Percentiles rank a stretch among this genome's conserved stretches.
These are phyloP conservation scores for Linnaemya tessellans DNA, from an alignment of 2,888 invertebrate genomes.

Conservation along the genomic window DNA sequence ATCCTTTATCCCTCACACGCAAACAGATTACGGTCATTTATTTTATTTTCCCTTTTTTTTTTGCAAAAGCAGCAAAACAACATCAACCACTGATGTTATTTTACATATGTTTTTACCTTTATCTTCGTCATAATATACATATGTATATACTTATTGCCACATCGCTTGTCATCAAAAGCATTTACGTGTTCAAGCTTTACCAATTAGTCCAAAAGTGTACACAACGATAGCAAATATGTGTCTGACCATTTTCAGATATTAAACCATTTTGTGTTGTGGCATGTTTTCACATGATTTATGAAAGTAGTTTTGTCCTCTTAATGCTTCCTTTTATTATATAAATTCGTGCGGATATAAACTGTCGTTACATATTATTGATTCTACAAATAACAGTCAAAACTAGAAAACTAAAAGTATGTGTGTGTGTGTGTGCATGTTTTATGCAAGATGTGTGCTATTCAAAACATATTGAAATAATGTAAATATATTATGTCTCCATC, in stretches of 20 bases:
- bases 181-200: conserved; percentile 68
- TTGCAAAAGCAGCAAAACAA: background rate
- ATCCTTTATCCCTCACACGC: too few relatives aligned
- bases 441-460: background rate
- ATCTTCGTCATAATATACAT: conserved; percentile 3
- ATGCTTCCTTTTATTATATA: conserved; percentile 1
- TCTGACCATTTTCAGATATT: conserved; percentile 8
- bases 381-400: background rate
- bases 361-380: background rate
- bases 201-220: conserved; percentile 46
- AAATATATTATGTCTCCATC: too few relatives aligned
- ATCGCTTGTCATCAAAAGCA: conserved; percentile 26
- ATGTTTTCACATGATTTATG: conserved; percentile 7
- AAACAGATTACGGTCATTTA: too few relatives aligned
- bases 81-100: conserved; percentile 51
- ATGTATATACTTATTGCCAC: background rate
- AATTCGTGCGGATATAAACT: background rate
- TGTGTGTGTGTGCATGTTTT: background rate
- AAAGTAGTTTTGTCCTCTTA: background rate
- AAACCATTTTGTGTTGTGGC: conserved; percentile 10
- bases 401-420: background rate
- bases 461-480: background rate
- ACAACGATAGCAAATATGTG: background rate
- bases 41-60: too few relatives aligned
- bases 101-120: conserved; percentile 49